Percentiles rank a stretch among this genome's conserved stretches.
Evolutionary conservation across 1,140 invertebrate species (phyloP).

Genomic region (Zelostemma sp.): DNA sequence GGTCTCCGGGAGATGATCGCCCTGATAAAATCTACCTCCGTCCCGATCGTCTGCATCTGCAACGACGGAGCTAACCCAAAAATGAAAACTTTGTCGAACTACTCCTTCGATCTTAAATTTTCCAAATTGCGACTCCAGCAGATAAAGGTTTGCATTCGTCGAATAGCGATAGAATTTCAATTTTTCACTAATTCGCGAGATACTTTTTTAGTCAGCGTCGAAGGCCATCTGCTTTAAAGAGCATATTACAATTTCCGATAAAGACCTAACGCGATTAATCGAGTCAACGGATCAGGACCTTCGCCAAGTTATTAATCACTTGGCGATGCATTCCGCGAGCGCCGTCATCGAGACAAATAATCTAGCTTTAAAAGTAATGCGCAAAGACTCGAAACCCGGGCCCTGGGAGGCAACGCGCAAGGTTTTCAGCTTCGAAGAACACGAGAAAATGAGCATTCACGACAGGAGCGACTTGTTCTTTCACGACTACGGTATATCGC

Average conservation of each 20-base stretch:
- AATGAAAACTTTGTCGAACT: conserved; percentile 92
- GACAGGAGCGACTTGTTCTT: conserved; percentile 97
- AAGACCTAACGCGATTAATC: conserved; percentile 88
- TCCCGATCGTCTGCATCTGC: conserved; percentile 99
- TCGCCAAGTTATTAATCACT: conserved; percentile 90
- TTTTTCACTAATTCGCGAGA: conserved; percentile 6
- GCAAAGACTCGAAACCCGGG: conserved; percentile 90
- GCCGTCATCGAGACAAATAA: conserved; percentile 66
- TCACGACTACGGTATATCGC: conserved; percentile 94
- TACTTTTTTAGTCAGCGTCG: conserved; percentile 80
- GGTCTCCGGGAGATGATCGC: conserved; percentile 95
- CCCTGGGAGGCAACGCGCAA: conserved; percentile 94
- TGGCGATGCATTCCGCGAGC: conserved; percentile 81
- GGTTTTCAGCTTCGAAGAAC: conserved; percentile 88
- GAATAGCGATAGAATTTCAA: neutral
- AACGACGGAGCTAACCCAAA: conserved; percentile 96
- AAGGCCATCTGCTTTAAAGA: conserved; percentile 94
- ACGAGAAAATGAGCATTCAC: conserved; percentile 83
- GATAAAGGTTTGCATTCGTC: conserved; percentile 78
- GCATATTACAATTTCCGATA: conserved; percentile 83
- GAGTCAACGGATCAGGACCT: conserved; percentile 92
- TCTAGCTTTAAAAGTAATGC: conserved; percentile 53
- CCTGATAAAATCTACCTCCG: conserved; percentile 90
- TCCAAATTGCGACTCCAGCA: conserved; percentile 87
- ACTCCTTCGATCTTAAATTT: conserved; percentile 95